Evolutionary conservation across 2,888 invertebrate genomes (phyloP).

Genomic region (Micoletzkya japonica): DNA sequence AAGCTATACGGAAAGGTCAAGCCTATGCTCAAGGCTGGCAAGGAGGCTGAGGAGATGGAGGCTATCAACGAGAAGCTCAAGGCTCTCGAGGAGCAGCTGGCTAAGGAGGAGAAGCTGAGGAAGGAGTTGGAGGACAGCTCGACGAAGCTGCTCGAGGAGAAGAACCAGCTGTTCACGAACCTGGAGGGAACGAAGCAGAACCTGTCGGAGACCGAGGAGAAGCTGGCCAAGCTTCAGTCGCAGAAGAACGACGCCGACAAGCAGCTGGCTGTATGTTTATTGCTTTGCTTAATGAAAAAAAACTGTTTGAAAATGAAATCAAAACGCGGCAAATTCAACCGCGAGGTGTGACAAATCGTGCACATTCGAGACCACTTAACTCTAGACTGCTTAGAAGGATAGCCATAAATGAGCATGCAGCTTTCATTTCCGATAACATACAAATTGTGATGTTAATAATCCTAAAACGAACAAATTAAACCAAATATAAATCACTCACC

Average conservation of each 20-base stretch:
- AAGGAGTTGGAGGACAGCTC: conserved; percentile 84
- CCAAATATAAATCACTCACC: too few species aligned
- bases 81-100: conserved; percentile 94
- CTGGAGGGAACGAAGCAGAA: conserved; percentile 54
- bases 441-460: too few species aligned
- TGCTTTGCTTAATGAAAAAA: too few species aligned
- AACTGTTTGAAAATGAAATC: not conserved
- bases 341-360: too few species aligned
- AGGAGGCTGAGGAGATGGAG: conserved; percentile 58
- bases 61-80: conserved; percentile 65
- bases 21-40: conserved; percentile 59
- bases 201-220: conserved; percentile 75
- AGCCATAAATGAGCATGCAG: too few species aligned
- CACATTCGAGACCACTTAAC: too few species aligned
- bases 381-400: too few species aligned
- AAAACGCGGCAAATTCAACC: too few species aligned
- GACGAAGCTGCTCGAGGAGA: conserved; percentile 70
- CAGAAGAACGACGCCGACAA: conserved; percentile 95
- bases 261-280: conserved; percentile 69
- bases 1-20: conserved; percentile 59
- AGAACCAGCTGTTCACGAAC: conserved; percentile 67
- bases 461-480: too few species aligned
- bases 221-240: conserved; percentile 96
- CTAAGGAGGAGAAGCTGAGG: conserved; percentile 92
- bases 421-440: too few species aligned